Evolutionary conservation across 2,113 vertebrate species (phyloP).

Genomic region (Leptosomus discolor): DNA sequence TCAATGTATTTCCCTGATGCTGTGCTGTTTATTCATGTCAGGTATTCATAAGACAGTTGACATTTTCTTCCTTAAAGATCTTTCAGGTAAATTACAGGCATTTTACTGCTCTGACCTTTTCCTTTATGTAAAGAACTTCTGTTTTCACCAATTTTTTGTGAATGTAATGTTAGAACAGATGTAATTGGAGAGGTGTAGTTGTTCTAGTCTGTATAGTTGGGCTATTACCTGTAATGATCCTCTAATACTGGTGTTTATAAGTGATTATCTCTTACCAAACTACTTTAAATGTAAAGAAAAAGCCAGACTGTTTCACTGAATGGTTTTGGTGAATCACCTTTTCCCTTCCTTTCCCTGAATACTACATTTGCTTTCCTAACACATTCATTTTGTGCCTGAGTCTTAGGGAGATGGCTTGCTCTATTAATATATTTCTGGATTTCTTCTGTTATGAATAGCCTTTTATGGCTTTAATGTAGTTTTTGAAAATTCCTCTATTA

Average conservation of each 20-base stretch:
- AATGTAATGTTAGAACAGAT: neutral
- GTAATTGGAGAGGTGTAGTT: conserved; percentile 8
- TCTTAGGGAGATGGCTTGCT: conserved; percentile 56
- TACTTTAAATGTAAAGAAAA: conserved; percentile 29
- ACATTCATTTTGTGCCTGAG: conserved; percentile 47
- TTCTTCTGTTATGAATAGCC: conserved; percentile 64
- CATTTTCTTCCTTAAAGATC: conserved; percentile 49
- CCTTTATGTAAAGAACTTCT: conserved; percentile 27
- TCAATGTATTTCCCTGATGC: neutral
- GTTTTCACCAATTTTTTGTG: conserved; percentile 23
- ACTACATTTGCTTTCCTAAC: conserved; percentile 44
- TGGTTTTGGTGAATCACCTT: conserved; percentile 28
- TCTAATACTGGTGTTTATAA: conserved; percentile 15
- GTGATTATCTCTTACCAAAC: conserved; percentile 14
- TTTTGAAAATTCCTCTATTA: conserved; percentile 75
- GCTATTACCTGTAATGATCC: conserved; percentile 36
- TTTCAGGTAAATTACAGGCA: conserved; percentile 40
- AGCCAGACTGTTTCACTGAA: conserved; percentile 16
- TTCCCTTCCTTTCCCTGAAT: neutral
- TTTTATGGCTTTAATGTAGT: conserved; percentile 72
- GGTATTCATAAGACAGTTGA: conserved; percentile 38
- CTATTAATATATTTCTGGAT: conserved; percentile 66
- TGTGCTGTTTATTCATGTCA: conserved; percentile 33
- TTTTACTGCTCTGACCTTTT: conserved; percentile 57
- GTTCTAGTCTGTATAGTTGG: neutral